A percentile compares a stretch with the other conserved stretches of the same genome.
Conservation (phyloP, 2,888 invertebrate genomes). For the Fragum whitleyi region DNA sequence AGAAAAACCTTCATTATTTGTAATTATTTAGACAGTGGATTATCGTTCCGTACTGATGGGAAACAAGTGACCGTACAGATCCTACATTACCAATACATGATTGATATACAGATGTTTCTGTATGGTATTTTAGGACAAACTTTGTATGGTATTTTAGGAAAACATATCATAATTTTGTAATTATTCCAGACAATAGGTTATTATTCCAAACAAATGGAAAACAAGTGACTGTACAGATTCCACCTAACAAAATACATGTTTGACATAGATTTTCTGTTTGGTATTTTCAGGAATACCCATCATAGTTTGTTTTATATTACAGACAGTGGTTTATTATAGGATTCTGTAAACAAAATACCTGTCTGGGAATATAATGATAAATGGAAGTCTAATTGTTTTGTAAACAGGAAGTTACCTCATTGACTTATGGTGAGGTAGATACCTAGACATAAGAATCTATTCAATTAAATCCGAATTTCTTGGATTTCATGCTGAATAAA, state of each 20-base stretch:
- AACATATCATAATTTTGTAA: background rate
- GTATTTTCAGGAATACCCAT: background rate
- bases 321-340: background rate
- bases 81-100: too few species aligned
- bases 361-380: background rate
- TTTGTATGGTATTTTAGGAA: too few species aligned
- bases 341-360: background rate
- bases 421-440: background rate
- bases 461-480: too few species aligned
- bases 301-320: conserved; percentile 15
- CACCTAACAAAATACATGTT: background rate
- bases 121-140: too few species aligned
- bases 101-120: too few species aligned
- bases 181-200: background rate
- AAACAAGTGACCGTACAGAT: too few species aligned
- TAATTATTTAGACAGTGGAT: too few species aligned
- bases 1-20: too few species aligned
- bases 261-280: background rate
- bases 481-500: too few species aligned
- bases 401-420: background rate
- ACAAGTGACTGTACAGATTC: too few species aligned
- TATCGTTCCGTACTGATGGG: too few species aligned
- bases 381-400: background rate
- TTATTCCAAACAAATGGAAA: background rate
- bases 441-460: too few species aligned